phyloP scores from a whole-genome alignment of 1,140 invertebrate genomes.

The Asobara japonica region DNA sequence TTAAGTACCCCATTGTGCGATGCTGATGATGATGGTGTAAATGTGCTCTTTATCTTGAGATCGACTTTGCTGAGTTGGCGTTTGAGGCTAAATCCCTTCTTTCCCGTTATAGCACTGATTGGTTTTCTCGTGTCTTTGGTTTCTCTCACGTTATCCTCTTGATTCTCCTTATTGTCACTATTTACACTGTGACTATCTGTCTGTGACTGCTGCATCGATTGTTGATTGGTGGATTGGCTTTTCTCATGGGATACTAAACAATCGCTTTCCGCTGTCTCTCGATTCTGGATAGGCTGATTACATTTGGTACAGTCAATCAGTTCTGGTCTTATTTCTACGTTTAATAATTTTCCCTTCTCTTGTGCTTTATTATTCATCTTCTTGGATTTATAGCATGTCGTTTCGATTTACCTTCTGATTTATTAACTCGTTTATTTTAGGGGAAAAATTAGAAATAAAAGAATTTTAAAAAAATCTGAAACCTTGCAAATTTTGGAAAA shows the following conservation, averaged over 20 bases:
- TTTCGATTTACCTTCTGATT: no score
- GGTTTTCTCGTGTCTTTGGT: conserved; percentile 43
- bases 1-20: conserved; percentile 60
- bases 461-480: no score
- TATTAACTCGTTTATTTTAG: no score
- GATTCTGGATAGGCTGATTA: conserved; percentile 50
- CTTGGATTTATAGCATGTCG: no score
- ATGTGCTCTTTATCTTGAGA: conserved; percentile 78
- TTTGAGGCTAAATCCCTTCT: conserved; percentile 80
- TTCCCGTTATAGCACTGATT: conserved; percentile 61
- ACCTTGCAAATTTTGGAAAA: neutral
- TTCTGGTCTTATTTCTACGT: conserved; percentile 29
- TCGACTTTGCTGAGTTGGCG: conserved; percentile 83
- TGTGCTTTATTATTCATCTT: neutral
- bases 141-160: conserved; percentile 35
- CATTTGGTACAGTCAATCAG: conserved; percentile 46
- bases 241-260: conserved; percentile 44
- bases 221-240: conserved; percentile 31
- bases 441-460: no score
- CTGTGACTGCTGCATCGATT: conserved; percentile 25
- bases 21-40: conserved; percentile 62
- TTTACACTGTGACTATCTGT: conserved; percentile 42
- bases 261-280: conserved; percentile 47
- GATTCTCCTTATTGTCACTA: conserved; percentile 43
- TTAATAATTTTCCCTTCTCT: conserved; percentile 20